Conservation (phyloP, 2,113 vertebrate genomes). For the Terrapene triunguis region DNA sequence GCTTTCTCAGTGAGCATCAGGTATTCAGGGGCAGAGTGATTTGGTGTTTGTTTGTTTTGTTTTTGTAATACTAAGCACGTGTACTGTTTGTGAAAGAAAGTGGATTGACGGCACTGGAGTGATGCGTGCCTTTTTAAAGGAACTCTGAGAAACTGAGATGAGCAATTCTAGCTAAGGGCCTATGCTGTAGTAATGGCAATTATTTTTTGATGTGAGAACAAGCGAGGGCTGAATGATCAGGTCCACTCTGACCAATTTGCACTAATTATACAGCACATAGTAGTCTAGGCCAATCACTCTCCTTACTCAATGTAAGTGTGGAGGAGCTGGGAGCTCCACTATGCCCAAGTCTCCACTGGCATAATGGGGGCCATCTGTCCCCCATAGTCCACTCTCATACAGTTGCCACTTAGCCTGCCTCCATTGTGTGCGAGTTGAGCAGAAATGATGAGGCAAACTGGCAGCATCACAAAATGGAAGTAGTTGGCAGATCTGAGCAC, state of each 20-base stretch:
- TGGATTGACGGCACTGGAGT: not conserved
- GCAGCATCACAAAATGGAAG: accelerated
- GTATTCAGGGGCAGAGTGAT: not conserved
- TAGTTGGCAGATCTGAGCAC: not conserved
- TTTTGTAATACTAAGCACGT: not conserved
- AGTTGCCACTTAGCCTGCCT: not conserved
- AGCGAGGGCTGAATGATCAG: accelerated
- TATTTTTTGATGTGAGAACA: not conserved
- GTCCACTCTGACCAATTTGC: accelerated
- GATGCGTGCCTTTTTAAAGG: not conserved
- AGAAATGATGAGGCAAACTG: not conserved
- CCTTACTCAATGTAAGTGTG: not conserved
- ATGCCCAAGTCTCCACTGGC: not conserved
- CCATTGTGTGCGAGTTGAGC: not conserved
- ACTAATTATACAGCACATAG: accelerated
- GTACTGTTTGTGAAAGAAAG: not conserved
- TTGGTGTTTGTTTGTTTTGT: not conserved
- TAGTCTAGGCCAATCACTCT: accelerated
- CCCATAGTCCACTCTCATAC: not conserved
- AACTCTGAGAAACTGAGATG: not conserved
- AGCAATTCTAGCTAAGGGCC: not conserved
- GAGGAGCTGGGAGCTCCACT: not conserved
- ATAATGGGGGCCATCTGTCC: not conserved
- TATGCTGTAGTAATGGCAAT: not conserved
- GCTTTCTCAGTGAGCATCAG: accelerated